Percentiles rank a stretch among this genome's conserved stretches.
phyloP scores from a whole-genome alignment of 2,888 invertebrate genomes.

The Mesorhabditis sp. region DNA sequence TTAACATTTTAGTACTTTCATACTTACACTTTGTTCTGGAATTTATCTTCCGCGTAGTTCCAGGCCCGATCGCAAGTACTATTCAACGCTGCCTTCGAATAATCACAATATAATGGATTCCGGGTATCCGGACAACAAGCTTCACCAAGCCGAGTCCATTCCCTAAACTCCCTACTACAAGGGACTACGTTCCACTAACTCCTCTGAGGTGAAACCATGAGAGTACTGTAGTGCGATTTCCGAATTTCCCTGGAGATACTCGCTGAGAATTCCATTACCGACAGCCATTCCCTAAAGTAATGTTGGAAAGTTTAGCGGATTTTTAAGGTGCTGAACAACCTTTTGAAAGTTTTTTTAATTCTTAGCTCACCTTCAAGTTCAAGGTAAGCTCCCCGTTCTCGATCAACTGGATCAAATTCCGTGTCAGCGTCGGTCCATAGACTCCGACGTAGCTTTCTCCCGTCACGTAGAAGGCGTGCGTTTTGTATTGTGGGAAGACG shows the following conservation, averaged over 20 bases:
- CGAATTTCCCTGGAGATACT: constrained; percentile 38
- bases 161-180: constrained; percentile 17
- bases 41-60: neutral
- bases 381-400: constrained; percentile 22
- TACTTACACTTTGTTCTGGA: neutral
- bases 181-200: constrained; percentile 19
- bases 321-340: neutral
- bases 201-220: constrained; percentile 36
- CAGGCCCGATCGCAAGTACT: neutral
- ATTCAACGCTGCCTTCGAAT: neutral
- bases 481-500: constrained; percentile 60
- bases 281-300: constrained; percentile 37
- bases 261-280: constrained; percentile 44
- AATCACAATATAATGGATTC: constrained; percentile 8
- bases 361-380: constrained; percentile 27
- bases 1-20: neutral
- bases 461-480: constrained; percentile 59
- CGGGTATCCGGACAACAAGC: constrained; percentile 24
- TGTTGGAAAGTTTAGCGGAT: neutral
- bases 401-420: constrained; percentile 24
- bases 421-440: constrained; percentile 29
- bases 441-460: constrained; percentile 46
- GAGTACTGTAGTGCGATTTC: constrained; percentile 40
- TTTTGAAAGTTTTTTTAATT: neutral
- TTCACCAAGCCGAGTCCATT: constrained; percentile 32